phyloP scores from a whole-genome alignment of 2,113 vertebrate species.

The Myotis yumanensis region DNA sequence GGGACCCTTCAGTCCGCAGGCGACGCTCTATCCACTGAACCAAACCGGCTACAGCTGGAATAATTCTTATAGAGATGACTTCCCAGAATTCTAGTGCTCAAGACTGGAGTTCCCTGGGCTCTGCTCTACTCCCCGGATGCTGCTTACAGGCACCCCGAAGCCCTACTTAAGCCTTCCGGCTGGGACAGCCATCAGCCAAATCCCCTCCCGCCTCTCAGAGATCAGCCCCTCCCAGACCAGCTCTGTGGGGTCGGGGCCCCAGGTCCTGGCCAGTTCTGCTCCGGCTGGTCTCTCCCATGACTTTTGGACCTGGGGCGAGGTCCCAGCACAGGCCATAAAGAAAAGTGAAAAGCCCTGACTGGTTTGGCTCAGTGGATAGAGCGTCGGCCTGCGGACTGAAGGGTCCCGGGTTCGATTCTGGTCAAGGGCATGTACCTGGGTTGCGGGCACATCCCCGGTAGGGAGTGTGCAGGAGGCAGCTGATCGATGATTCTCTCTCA shows the following conservation, averaged over 20 bases:
- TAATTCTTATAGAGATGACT: rapidly evolving
- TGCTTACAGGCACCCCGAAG: rapidly evolving
- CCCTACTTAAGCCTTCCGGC: no score
- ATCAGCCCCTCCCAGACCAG: neutral
- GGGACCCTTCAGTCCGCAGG: no score
- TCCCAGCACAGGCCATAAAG: neutral
- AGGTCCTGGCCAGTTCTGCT: neutral
- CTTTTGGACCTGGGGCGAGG: neutral
- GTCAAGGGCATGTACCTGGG: no score
- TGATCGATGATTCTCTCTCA: no score
- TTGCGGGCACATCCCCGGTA: no score
- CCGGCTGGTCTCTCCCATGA: neutral
- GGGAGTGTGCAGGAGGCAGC: no score
- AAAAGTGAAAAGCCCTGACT: neutral
- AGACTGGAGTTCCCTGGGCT: neutral
- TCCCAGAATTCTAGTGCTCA: neutral
- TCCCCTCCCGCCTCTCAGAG: neutral
- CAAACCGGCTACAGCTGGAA: no score
- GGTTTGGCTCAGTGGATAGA: no score
- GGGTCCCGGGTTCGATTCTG: no score
- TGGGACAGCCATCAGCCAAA: neutral
- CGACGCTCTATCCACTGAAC: no score
- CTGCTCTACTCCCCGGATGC: rapidly evolving
- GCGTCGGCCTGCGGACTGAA: no score
- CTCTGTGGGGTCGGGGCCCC: neutral